Base-by-base conservation (phyloP, 2,888 invertebrate genomes). In the Napeogenes inachia region DNA sequence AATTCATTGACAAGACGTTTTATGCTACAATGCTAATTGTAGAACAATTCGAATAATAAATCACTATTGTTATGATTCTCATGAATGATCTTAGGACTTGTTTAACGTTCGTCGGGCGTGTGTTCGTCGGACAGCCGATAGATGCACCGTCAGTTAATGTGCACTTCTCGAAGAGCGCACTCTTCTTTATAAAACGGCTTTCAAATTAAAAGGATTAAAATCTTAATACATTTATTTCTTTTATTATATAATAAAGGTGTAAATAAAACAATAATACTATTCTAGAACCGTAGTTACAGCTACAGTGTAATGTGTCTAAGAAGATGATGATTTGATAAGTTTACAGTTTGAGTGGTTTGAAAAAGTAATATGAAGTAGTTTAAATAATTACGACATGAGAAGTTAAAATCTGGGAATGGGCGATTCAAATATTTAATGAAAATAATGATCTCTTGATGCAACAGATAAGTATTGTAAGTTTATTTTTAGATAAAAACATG, bases 71-170 rank as follows among this genome's bases (percentile, higher is more conserved):
- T 76, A 78, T 77, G 69, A 76, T 76, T 81, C 78, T 77, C 76
- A 76, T 76, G 78, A 62, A 60, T 55, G 58, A 84, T 85, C 82
- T 81, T 70, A 65, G 66, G 79, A 78, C 76, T 78, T 72, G 77
- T 78, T 73, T 74, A 71, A 68, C 69, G 73, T 71, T 71, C 67
- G 61, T 73, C 72, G 77, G 75, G 75, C 75, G 72, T 71, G 68
- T 79, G 71, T 64, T 62, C 70, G 65, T 73, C 68, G 73, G 69
- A 73, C 75, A 79, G 77, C 68, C 73, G 69, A 73, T 76, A 79
- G 77, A 80, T 83, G 85, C 84, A 85, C 75, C 77, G 79, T 76
- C 85, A 87, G 87, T 87, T 75, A 77, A 70, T 73, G 74, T 75
- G 76, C 74, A 79, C 70, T 76, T 69, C 75, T 80, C 81, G 74